Base-by-base conservation (phyloP, 2,888 invertebrate species). In the Aleiodes leptofemur region DNA sequence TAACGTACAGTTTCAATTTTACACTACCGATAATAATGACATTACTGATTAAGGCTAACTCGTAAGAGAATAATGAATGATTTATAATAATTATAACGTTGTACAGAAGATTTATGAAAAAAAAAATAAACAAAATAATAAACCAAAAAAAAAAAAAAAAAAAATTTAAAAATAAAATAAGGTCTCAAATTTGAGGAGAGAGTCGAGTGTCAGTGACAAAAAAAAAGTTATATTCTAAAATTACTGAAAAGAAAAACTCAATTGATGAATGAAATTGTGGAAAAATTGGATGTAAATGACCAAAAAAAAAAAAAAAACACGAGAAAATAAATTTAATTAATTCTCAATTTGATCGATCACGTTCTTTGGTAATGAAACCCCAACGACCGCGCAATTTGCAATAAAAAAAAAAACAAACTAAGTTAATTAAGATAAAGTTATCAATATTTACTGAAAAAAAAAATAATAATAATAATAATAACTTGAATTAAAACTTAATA, bases 1-100 rank as follows among this genome's bases (percentile, higher is more conserved):
- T 88, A 86, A 86, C 86, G 86, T 87, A 89, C 83, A 85, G 84
- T 88, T 89, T 88, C 86, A 88, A 88, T 88, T 89, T 88, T 89
- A 89, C 89, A 89, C 89, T 89, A 89, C 86, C 84, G 87, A 89
- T 89, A 89, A 89, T 88, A 89, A 89, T 88, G 86, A 87, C 83
- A 84, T 88, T 88, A 88, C 80, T 77, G 83, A 85, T 87, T 88
- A 87, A 87, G 81, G 81, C 87, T 43, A 43, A 88, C 86, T 64
- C 48, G 85, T 87, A 88, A 88, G 85, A 86, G 85, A 85, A 68
- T 57, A 53, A 85, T 85, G 84, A 88, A 87, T 64, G 85, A 88
- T 88, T 88, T 87, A 87, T 87, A 87, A 87, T 87, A 85, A 87
- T 87, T 84, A 86, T 86, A 86, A 87, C 83, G 83, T 85, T 89